Base-by-base conservation (phyloP, 2,113 vertebrate genomes). In the Brienomyrus longianalis region DNA sequence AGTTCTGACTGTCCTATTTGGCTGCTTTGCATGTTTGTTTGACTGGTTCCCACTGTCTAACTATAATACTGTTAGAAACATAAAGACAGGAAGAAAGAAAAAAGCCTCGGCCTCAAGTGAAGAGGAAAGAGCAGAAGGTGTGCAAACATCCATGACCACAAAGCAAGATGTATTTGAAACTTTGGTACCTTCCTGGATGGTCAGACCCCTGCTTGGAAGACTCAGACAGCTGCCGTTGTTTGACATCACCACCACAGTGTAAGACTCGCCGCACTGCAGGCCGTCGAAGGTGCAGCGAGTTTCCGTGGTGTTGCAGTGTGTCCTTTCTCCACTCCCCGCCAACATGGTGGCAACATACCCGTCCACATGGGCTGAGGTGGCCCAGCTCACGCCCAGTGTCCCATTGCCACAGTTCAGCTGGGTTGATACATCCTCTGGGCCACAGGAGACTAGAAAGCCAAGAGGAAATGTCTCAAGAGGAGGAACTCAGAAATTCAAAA, bases 371-470 rank as follows among this genome's bases (percentile, higher is more conserved):
- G 3, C 83, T 0, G 93, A 89, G 0, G 51, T 5, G 0, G 90
- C 83, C 95, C 95, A 96, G 83, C 4, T 47, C 21, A 96, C 85
- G 3, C 88, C 93, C 56, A 96, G 59, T 5, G 35, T 54, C 1
- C 93, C 93, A 0, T 94, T 91, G 15, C 1, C 31, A 86, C 95
- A 96, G 89, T 94, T 90, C 51, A 96, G 90, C 0, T 51, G 11
- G 1, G 91, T 84, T 0, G 6, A 31, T 80, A 94, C 88, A 0
- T 92, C 89, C 39, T 31, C 13, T 17, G 96, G 96, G 10, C 95
- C 96, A 89, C 96, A 96, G 35, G 94, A 94, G 85, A 95, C 96
- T 96, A 90, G 11, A 88, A 85, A 31, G 89, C 15, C 56, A n/a
- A 66, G 43, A 35, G 9, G 35, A 56, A 59, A 62, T 77, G 35